These are phyloP conservation scores for Zalophus californianus DNA, from an alignment of 2,797 vertebrate species.

Conservation along the genomic window DNA sequence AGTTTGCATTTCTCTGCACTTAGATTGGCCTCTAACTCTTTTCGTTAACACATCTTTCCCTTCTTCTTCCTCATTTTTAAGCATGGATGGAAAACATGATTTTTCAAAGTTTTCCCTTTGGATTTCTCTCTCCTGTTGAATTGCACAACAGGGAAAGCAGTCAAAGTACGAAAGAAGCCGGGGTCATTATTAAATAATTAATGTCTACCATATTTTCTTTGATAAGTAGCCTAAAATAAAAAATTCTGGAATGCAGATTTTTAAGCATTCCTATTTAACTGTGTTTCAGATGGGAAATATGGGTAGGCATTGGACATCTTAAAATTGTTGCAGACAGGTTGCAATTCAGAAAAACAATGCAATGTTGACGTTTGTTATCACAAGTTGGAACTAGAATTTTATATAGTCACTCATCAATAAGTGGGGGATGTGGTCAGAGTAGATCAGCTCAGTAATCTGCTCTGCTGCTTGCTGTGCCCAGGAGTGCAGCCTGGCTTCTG, in stretches of 20 bases:
- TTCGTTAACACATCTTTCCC: not conserved
- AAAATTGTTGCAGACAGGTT: conserved; percentile 31
- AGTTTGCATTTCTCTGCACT: conserved; percentile 53
- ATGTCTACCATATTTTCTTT: not conserved
- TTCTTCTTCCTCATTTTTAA: not conserved
- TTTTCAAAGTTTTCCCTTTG: conserved; percentile 51
- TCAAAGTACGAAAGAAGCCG: conserved; percentile 19
- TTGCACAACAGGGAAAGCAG: not conserved
- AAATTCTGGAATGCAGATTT: not conserved
- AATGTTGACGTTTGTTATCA: not conserved
- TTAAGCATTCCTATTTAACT: not conserved
- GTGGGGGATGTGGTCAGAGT: not conserved
- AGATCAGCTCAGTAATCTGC: not conserved
- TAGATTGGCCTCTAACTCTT: not conserved
- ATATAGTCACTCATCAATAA: not conserved
- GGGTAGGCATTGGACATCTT: not conserved
- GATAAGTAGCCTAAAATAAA: not conserved
- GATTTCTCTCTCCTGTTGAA: not conserved
- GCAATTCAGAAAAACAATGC: not conserved
- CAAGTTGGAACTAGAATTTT: not conserved
- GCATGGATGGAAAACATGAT: not conserved
- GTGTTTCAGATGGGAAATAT: not conserved
- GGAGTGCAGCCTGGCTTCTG: not conserved
- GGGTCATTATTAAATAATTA: conserved; percentile 31
- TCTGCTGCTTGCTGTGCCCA: not conserved